Conservation (phyloP, 30 jellyfish, hydroid and myxozoan species). For the Aurelia sp. region DNA sequence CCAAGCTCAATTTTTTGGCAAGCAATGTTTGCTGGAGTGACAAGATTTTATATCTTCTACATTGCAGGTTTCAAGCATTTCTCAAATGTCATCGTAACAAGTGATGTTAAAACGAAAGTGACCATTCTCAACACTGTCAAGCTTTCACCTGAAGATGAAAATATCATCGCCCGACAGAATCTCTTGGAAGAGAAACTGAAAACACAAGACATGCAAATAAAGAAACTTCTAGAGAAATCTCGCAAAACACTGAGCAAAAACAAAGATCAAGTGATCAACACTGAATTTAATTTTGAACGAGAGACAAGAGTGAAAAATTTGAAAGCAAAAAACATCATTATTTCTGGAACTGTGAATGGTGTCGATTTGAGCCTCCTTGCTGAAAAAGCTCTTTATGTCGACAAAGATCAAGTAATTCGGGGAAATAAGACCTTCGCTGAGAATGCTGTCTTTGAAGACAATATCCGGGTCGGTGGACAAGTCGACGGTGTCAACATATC, state of each 20-base stretch:
- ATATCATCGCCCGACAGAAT: constrained; percentile 13
- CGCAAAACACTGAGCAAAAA: constrained; percentile 34
- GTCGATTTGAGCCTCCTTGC: constrained; percentile 51
- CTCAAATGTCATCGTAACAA: constrained; percentile 38
- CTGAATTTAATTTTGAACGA: constrained; percentile 34
- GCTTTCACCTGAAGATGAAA: constrained; percentile 62
- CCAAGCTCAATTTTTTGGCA: too few relatives aligned
- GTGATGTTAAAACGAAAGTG: constrained; percentile 21
- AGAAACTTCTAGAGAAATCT: constrained; percentile 13
- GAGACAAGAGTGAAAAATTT: neutral
- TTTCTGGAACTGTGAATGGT: constrained; percentile 71
- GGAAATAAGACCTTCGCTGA: constrained; percentile 72
- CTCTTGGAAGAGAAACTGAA: constrained; percentile 10
- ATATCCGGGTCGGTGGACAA: constrained; percentile 56
- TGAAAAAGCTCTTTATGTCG: constrained; percentile 56
- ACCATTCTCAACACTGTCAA: constrained; percentile 24
- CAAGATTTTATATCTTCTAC: too few relatives aligned
- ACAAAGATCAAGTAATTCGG: constrained; percentile 49
- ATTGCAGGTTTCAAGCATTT: constrained; percentile 74
- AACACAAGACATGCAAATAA: constrained; percentile 18
- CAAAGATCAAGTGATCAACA: constrained; percentile 56
- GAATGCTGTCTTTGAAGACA: neutral
- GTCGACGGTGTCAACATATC: constrained; percentile 76
- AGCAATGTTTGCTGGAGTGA: too few relatives aligned
- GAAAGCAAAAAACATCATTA: constrained; percentile 15